These are phyloP conservation scores for Pseudanteris insignis DNA, from an alignment of 2,888 invertebrate species.

Conservation along the genomic window DNA sequence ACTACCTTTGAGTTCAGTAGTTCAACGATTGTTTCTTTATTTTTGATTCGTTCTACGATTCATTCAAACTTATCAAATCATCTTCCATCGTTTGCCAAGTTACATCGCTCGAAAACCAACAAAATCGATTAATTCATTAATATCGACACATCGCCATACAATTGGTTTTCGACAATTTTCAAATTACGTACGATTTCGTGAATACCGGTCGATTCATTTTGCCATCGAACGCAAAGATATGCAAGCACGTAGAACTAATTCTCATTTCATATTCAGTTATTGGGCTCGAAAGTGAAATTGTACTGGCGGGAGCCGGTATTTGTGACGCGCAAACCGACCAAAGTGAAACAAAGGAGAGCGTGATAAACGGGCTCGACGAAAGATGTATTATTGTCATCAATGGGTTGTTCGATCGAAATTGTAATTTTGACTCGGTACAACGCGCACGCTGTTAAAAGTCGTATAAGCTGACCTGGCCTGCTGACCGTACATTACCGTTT, in stretches of 20 bases:
- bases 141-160: no score
- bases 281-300: constrained; percentile 27
- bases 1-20: no score
- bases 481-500: constrained; percentile 48
- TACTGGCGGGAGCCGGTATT: constrained; percentile 17
- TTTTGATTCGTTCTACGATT: no score
- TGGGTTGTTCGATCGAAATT: constrained; percentile 59
- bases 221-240: no score
- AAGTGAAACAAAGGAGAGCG: constrained; percentile 26
- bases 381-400: constrained; percentile 55
- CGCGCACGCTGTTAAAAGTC: constrained; percentile 25
- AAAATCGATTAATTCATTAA: no score
- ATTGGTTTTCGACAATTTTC: no score
- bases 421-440: constrained; percentile 60
- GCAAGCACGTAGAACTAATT: constrained; percentile 11
- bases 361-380: constrained; percentile 52
- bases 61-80: no score
- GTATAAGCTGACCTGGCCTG: constrained; percentile 25
- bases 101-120: no score
- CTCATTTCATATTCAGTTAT: constrained; percentile 12
- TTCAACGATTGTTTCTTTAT: no score
- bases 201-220: no score
- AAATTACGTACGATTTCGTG: no score
- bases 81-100: no score
- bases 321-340: constrained; percentile 10